Base-by-base conservation (phyloP, 2,888 invertebrate genomes). In the Rhingia rostrata region DNA sequence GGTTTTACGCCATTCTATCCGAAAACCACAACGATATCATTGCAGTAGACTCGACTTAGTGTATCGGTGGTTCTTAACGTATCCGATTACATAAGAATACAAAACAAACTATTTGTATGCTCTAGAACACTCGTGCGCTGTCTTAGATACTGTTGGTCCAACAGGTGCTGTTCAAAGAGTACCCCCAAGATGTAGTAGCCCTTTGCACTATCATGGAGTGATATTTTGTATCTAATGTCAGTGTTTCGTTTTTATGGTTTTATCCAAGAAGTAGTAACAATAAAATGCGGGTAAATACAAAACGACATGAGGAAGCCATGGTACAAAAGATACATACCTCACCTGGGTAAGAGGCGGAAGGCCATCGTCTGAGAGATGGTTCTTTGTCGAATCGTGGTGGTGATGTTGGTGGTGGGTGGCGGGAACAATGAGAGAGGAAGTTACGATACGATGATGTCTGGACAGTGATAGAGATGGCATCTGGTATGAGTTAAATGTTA, bases 201-300 rank as follows among this genome's bases (percentile, higher is more conserved):
- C 33, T 35, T 9, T 30, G 22, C 22, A 33, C 53, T 33, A 6
- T 12, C 53, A n/a, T 45, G 45, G 14, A 41, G 3, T 12, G 33
- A 45, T 80, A 74, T 69, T 84, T 74, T 64, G 84, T 84, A 79
- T 84, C 84, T 84, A 80, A 84, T 84, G 74, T 63, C 49, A 35
- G 66, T 54, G 22, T 47, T 60, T 60, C 14, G 41, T 64, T 41
- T 72, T 66, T 73, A 74, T 84, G 79, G 39, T 74, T 47, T 66
- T 61, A 80, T 70, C 66, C 70, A 66, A 60, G 74, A 66, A 84
- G 61, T 60, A 54, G 74, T 69, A 58, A 53, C 63, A 54, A 73
- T 56, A 63, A 54, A 66, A 58, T 33, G 14, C 30, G 41, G 22
- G 53, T 35, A 56, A 43, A 54, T 12, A 45, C 43, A 45, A 69